These are phyloP conservation scores for Acanthopleura granulata DNA, from an alignment of 2,888 invertebrate species.

Conservation along the genomic window DNA sequence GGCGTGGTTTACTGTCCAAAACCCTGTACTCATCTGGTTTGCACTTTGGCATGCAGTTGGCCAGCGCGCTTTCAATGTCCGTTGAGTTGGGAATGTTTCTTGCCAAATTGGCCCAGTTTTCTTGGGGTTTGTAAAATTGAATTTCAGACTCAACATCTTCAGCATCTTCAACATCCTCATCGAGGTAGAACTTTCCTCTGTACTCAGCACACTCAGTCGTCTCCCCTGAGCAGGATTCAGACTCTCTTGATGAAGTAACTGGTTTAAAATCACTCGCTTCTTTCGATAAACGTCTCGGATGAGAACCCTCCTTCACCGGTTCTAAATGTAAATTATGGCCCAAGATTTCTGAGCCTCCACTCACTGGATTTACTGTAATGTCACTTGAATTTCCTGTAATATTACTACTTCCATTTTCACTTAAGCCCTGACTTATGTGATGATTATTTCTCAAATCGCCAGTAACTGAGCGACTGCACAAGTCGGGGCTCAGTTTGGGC, in stretches of 20 bases:
- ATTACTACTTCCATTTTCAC: too few relatives aligned
- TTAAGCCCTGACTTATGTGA: too few relatives aligned
- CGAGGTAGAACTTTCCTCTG: background rate
- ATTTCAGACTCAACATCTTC: background rate
- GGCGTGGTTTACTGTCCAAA: slow-evolving; percentile 10
- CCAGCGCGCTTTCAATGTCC: slow-evolving; percentile 1
- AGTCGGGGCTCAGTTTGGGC: too few relatives aligned
- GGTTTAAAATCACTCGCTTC: too few relatives aligned
- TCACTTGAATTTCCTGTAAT: too few relatives aligned
- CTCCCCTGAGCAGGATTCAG: background rate
- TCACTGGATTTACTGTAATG: too few relatives aligned
- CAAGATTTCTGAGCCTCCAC: too few relatives aligned
- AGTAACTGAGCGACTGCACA: too few relatives aligned
- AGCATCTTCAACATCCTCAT: background rate
- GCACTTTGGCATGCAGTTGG: background rate
- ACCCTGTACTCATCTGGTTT: slow-evolving; percentile 21
- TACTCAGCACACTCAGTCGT: background rate
- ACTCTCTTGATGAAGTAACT: background rate
- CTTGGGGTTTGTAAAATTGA: background rate
- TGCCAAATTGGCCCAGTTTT: slow-evolving; percentile 1
- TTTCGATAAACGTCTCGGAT: too few relatives aligned
- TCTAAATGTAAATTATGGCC: too few relatives aligned
- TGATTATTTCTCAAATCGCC: too few relatives aligned
- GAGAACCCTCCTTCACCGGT: too few relatives aligned
- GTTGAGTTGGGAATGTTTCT: background rate